Conservation (phyloP, 2,797 vertebrate species). For the Knipowitschia caucasica region DNA sequence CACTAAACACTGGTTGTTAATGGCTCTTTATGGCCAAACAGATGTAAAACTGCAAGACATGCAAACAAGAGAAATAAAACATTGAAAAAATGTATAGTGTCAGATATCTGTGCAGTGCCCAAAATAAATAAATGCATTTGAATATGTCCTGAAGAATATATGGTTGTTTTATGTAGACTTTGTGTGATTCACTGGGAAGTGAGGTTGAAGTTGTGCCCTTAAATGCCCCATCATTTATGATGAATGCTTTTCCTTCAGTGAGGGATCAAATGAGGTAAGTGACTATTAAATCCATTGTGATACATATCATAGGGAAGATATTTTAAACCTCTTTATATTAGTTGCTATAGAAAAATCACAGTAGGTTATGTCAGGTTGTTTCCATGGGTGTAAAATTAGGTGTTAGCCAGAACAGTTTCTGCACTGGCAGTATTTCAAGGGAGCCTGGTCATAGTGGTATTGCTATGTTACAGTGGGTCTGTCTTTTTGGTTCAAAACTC, state of each 20-base stretch:
- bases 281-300: conserved; percentile 3
- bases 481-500: too few relatives aligned
- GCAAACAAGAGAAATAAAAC: background rate
- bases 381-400: conserved; percentile 6
- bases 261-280: conserved; percentile 4
- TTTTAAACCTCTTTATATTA: conserved; percentile 7
- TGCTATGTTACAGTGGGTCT: background rate
- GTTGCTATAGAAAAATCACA: background rate
- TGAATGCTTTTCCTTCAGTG: background rate
- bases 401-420: background rate
- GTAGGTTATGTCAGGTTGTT: conserved; percentile 5
- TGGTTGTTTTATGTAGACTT: background rate
- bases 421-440: background rate
- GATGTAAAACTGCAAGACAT: background rate
- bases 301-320: conserved; percentile 4
- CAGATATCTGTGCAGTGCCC: background rate
- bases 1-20: background rate
- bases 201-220: background rate
- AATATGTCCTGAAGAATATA: background rate
- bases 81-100: background rate
- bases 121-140: background rate
- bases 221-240: conserved; percentile 4
- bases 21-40: background rate
- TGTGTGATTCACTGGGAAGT: background rate
- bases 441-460: background rate